Evolutionary conservation across 2,888 invertebrate genomes (phyloP), one percentile per base, ranked within the genome.

Genomic region (Tachystola acroxantha): DNA sequence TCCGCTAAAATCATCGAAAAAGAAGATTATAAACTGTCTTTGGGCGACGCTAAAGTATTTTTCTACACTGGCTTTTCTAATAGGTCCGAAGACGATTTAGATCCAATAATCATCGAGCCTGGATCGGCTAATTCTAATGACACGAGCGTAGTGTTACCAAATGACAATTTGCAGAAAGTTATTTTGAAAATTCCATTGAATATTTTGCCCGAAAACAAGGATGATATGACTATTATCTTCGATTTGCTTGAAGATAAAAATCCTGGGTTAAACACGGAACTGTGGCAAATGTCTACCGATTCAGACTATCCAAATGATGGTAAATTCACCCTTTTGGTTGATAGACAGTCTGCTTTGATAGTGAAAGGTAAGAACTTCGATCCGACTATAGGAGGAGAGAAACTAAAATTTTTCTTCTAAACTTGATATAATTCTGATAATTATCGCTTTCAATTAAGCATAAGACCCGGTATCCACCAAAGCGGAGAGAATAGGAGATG

Each of bases 211-310:
- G 74, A 80, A 0, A 64, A 60, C n/a, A 67, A 68, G 24, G 75
- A 82, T 0, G 81, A 81, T 34, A 49, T 85, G 33, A 72, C 66
- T 13, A 66, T 82, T 0, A 68, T 85, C 1, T 73, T 85, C 10
- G 78, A 81, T 44, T 39, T 84, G 1, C 46, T 85, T 0, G 78
- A 82, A 54, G 78, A 84, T 30, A 77, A 78, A 30, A 85, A 84
- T 24, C 80, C 82, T 0, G 81, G 78, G 0, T 40, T 85, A 4
- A 81, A 81, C 30, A 80, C 81, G 0, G 78, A 81, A 27, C 22
- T 78, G 1, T 84, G 84, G 84, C 61, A 71, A 32, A 50, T 81
- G 0, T 60, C 53, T 3, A 59, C 64, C 0, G 66, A 71, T 2
- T 43, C 61, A 0, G 46, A 51, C 0, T 71, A 72, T n/a, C 68